Evolutionary conservation across 2,888 invertebrate species (phyloP).

Genomic region (Ariolimax columbianus): DNA sequence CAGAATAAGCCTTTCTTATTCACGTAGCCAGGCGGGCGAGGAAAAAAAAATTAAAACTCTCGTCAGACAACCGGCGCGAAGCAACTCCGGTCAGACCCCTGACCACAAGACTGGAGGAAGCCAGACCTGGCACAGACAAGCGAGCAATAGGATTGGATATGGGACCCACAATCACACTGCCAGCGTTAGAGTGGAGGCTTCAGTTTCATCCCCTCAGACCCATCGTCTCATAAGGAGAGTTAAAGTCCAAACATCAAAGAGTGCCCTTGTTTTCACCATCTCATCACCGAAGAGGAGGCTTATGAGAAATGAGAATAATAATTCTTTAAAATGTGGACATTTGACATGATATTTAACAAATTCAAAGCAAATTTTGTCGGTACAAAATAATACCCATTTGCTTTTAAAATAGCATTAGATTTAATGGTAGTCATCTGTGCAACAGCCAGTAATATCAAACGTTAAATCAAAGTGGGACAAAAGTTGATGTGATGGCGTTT

Average conservation of each 20-base stretch:
- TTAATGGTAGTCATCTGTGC: neutral
- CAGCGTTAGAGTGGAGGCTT: conserved; percentile 39
- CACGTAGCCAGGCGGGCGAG: neutral
- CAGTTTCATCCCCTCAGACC: conserved; percentile 43
- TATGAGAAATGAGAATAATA: conserved; percentile 52
- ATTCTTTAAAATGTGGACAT: conserved; percentile 2
- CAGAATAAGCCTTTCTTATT: neutral
- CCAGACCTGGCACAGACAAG: conserved; percentile 21
- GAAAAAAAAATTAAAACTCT: neutral
- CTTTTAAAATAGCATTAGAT: neutral
- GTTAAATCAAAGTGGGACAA: neutral
- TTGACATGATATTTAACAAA: neutral
- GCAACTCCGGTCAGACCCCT: conserved; percentile 20
- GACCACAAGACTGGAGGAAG: neutral
- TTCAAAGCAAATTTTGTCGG: conserved; percentile 1
- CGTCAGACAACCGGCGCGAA: neutral
- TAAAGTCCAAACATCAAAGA: conserved; percentile 47
- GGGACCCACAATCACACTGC: conserved; percentile 38
- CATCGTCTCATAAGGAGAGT: conserved; percentile 49
- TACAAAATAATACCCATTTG: conserved; percentile 15
- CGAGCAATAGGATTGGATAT: conserved; percentile 26
- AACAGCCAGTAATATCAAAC: neutral
- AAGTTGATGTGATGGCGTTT: neutral
- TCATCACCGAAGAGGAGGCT: conserved; percentile 48
- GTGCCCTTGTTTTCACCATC: conserved; percentile 47